Base-by-base conservation (phyloP, 2,888 invertebrate species). In the Stenodera caucasica region DNA sequence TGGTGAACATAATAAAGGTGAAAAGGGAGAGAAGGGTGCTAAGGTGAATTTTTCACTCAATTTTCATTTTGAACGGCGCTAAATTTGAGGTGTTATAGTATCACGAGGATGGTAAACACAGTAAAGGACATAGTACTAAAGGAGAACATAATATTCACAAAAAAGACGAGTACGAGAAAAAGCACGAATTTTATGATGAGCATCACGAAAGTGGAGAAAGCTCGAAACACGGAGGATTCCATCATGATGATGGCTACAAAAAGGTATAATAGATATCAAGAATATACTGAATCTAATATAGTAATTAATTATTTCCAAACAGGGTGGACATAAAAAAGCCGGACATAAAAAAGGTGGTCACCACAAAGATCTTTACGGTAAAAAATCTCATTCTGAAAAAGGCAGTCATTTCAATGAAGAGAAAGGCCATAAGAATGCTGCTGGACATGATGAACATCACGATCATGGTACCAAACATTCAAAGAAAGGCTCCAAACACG, bases 141-240 rank as follows among this genome's bases (percentile, higher is more conserved):
- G 90, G 90, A 1, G 87, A 87, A 71, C 90, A 90, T 73, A 88
- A 87, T 71, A 83, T 90, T 50, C 88, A 88, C 75, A 90, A 90
- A 72, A 90, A 89, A 72, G 90, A 90, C 67, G 90, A 90, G 72
- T 90, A 86, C 73, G 87, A 89, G 72, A 90, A 90, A 75, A 88
- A 88, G 62, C 86, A 88, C 32, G 90, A 90, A 73, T 90, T 90
- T 81, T 90, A 88, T 72, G 90, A 90, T 72, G 90, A 90, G 75
- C 87, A 86, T 60, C 86, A 89, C 30, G 89, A 89, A 65, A 87
- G 86, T 2, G 86, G 83, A 0, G 88, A 87, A 26, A 82, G 84
- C 50, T 88, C 88, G 69, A 88, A 88, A 64, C 85, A 87, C 60
- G 89, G 88, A 0, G 88, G 84, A 0, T 85, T 81, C 73, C 82